A percentile compares a stretch with the other conserved stretches of the same genome.
Evolutionary conservation across 2,797 vertebrate genomes (phyloP).

Genomic region (Pitangus sulphuratus): DNA sequence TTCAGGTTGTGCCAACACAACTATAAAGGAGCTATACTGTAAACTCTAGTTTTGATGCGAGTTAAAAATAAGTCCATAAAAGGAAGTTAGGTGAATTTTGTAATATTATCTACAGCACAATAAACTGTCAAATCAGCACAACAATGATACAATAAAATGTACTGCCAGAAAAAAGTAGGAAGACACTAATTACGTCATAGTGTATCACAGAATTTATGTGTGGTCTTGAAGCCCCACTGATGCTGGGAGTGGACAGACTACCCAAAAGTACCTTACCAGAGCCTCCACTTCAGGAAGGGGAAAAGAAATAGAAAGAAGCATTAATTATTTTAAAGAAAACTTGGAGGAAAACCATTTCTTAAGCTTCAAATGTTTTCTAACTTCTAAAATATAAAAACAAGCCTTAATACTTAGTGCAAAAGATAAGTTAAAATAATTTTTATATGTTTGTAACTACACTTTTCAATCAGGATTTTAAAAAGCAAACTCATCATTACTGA

Average conservation of each 20-base stretch:
- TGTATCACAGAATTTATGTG: background rate
- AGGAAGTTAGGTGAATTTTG: background rate
- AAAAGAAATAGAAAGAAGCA: background rate
- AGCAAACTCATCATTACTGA: background rate
- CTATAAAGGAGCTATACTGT: background rate
- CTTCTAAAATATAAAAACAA: background rate
- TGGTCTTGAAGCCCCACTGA: background rate
- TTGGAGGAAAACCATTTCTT: background rate
- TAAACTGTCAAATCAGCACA: background rate
- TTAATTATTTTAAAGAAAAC: background rate
- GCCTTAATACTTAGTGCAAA: background rate
- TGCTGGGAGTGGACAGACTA: background rate
- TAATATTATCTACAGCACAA: background rate
- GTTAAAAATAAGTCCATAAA: background rate
- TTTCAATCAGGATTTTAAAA: background rate
- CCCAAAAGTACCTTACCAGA: background rate
- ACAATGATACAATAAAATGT: background rate
- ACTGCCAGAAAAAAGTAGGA: background rate
- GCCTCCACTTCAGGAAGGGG: background rate
- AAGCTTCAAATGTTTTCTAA: background rate
- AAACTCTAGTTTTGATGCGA: background rate
- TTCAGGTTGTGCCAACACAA: background rate
- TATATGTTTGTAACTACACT: background rate
- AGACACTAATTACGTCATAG: background rate
- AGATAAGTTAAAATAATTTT: background rate